Conservation (phyloP, 1,140 invertebrate genomes). For the Drosophila lini region DNA sequence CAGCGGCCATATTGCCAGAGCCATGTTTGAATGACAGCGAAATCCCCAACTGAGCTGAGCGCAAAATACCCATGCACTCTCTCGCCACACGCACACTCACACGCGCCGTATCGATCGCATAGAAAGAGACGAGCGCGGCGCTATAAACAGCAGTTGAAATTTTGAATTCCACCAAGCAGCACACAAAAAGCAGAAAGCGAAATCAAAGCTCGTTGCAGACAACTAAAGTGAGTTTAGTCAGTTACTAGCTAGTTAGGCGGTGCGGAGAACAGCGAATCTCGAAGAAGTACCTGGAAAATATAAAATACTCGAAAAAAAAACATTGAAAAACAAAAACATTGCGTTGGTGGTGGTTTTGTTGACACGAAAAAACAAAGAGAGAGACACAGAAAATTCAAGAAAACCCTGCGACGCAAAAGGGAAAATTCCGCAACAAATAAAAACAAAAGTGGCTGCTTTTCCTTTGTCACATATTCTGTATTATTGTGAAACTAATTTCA, state of each 20-base stretch:
- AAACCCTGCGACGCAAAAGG: slow-evolving; percentile 70
- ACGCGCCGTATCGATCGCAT: slow-evolving; percentile 57
- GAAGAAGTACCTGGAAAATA: neutral
- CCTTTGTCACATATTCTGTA: slow-evolving; percentile 44
- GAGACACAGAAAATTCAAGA: slow-evolving; percentile 58
- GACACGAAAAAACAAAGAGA: slow-evolving; percentile 13
- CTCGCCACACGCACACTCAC: slow-evolving; percentile 34
- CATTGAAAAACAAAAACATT: slow-evolving; percentile 27
- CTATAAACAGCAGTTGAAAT: slow-evolving; percentile 82
- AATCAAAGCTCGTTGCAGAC: slow-evolving; percentile 28
- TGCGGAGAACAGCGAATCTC: neutral
- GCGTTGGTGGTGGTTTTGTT: slow-evolving; percentile 29
- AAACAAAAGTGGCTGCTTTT: slow-evolving; percentile 23
- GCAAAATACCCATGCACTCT: slow-evolving; percentile 66
- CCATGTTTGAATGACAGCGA: slow-evolving; percentile 68
- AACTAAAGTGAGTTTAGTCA: slow-evolving; percentile 58
- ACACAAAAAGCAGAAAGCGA: slow-evolving; percentile 49
- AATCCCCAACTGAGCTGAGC: slow-evolving; percentile 72
- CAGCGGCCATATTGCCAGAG: slow-evolving; percentile 71
- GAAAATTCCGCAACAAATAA: neutral
- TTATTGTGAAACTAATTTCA: slow-evolving; percentile 71
- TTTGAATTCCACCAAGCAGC: slow-evolving; percentile 63
- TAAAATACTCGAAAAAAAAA: neutral
- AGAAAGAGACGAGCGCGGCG: slow-evolving; percentile 75
- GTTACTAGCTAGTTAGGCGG: slow-evolving; percentile 41